phyloP scores from a whole-genome alignment of 1,140 invertebrate genomes.

The Brachionus paranguensis region DNA sequence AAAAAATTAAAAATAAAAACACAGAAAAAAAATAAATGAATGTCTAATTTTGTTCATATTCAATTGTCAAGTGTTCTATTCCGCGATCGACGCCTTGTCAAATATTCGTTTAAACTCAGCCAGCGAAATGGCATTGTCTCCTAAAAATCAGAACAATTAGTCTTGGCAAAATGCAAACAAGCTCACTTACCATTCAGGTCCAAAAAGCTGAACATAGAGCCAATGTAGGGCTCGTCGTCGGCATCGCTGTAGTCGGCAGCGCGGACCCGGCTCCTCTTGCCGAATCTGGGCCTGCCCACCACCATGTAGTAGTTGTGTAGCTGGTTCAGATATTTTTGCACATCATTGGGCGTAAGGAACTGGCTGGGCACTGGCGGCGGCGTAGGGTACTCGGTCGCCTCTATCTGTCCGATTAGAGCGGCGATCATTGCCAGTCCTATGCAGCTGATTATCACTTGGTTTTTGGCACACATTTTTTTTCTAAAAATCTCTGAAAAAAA shows the following conservation, averaged over 20 bases:
- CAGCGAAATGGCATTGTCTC: background rate
- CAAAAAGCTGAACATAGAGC: background rate
- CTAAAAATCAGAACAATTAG: background rate
- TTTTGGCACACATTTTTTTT: slow-evolving; percentile 6
- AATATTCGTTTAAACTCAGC: slow-evolving; percentile 21
- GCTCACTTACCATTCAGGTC: background rate
- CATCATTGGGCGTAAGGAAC: background rate
- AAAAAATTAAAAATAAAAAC: background rate
- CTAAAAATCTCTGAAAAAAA: background rate
- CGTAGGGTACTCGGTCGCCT: slow-evolving; percentile 27
- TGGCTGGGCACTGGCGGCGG: background rate
- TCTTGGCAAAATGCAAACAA: background rate
- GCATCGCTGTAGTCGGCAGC: background rate
- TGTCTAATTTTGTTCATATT: slow-evolving; percentile 6
- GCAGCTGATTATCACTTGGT: background rate
- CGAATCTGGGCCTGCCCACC: slow-evolving; percentile 37
- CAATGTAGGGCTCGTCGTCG: background rate
- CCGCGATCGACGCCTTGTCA: background rate
- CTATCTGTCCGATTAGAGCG: background rate
- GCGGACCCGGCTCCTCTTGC: background rate
- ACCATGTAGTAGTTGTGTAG: slow-evolving; percentile 40
- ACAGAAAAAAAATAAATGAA: background rate
- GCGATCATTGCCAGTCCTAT: background rate
- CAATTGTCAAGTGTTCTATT: background rate
- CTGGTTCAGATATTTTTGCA: slow-evolving; percentile 26